Percentiles rank a stretch among this genome's conserved stretches.
Conservation (phyloP, 2,113 vertebrate genomes). For the Protomyctophum bolini region DNA sequence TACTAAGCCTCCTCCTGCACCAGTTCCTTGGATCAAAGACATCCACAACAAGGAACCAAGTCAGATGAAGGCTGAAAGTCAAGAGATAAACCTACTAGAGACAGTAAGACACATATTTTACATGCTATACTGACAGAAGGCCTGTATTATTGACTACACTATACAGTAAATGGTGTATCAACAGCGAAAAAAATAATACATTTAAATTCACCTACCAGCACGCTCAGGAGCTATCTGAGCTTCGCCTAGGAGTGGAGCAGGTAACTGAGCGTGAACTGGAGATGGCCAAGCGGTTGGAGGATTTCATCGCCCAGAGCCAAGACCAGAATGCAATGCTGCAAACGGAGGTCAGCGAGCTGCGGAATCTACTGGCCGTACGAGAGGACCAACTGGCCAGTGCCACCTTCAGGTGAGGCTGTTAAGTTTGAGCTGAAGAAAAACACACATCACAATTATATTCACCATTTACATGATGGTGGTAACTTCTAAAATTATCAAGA, state of each 20-base stretch:
- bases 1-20: slow-evolving; percentile 55
- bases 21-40: slow-evolving; percentile 74
- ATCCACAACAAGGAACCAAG: slow-evolving; percentile 52
- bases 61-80: slow-evolving; percentile 56
- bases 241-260: slow-evolving; percentile 76
- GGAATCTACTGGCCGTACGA: slow-evolving; percentile 67
- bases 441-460: background rate
- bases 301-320: slow-evolving; percentile 79
- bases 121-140: background rate
- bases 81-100: slow-evolving; percentile 67
- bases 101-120: slow-evolving; percentile 48
- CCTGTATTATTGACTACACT: background rate
- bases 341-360: slow-evolving; percentile 76
- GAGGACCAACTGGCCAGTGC: slow-evolving; percentile 80
- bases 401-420: slow-evolving; percentile 76
- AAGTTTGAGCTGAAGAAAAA: background rate
- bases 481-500: too few relatives aligned
- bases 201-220: slow-evolving; percentile 61
- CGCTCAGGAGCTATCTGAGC: slow-evolving; percentile 73
- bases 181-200: background rate
- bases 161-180: background rate
- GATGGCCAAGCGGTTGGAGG: slow-evolving; percentile 81
- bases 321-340: slow-evolving; percentile 78
- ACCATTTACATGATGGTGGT: background rate
- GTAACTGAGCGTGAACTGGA: slow-evolving; percentile 81